Evolutionary conservation across 37 sponge, comb jelly and placozoan species (phyloP), one percentile per base, ranked within the genome.

Genomic region (Beroe forskalii): DNA sequence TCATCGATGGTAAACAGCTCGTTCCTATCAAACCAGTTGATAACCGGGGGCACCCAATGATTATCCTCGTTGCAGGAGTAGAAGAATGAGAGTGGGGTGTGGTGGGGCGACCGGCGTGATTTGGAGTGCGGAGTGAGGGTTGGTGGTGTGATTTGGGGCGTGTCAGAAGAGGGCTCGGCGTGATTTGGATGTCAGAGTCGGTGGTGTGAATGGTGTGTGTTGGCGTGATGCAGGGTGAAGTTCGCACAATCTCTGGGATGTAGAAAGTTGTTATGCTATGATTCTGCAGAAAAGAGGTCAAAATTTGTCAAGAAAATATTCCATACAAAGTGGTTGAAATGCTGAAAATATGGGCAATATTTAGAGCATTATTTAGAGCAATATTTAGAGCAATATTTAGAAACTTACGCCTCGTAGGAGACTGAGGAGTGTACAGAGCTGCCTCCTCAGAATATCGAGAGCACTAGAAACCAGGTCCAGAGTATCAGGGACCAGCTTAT

Each of bases 401-500:
- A 41, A 27, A 42, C 86, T 35, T 30, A 80, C 86, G 48, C 86
- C 86, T 44, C 35, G 40, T 0, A 80, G 86, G 23, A 80, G 86
- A 23, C 6, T 30, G 55, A 80, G 86, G 35, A 80, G 86, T 0
- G 22, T 22, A 25, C 55, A n/a, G 0, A 80, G 44, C 42, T 80
- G 86, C 42, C 31, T 40, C 23, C 86, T 17, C 1, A 80, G 44
- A 43, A 80, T 23, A 43, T 80, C 86, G 4, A 80, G 86, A n/a
- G 30, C 37, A n/a, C 35, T 41, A 14, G 86, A 37, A 42, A 80
- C 35, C 55, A 44, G 40, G n/a, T 80, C 86, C 55, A 23, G 40
- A 6, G 86, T 80, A 27, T 80, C 86, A 9, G 55, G 24, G 30
- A 64, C 66, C 4, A 64, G 25, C 30, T 64, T 64, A 20, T 27